Conservation (phyloP, 2,888 invertebrate genomes). For the Amblyteles armatorius region DNA sequence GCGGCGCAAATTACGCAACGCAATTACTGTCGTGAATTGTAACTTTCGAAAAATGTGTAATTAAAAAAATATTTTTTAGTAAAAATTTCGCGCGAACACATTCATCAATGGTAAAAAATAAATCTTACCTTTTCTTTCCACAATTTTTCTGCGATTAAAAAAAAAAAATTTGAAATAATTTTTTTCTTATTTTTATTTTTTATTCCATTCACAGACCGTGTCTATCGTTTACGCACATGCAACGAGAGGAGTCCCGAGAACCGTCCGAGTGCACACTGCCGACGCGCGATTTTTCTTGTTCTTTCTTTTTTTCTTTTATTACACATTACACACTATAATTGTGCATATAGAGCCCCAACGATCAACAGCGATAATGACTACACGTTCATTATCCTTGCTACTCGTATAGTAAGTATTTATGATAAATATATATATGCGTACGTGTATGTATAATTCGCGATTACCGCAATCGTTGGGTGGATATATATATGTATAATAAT, state of each 20-base stretch:
- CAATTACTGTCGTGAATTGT: neutral
- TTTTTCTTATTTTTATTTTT: constrained; percentile 3
- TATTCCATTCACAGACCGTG: neutral
- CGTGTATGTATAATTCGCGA: constrained; percentile 68
- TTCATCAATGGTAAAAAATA: neutral
- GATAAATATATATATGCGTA: constrained; percentile 70
- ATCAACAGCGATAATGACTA: constrained; percentile 63
- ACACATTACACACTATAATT: constrained; percentile 64
- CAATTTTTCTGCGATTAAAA: neutral
- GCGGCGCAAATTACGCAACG: neutral
- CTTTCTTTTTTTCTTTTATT: constrained; percentile 55
- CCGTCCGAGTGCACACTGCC: constrained; percentile 50
- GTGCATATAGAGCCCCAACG: constrained; percentile 51
- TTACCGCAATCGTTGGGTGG: constrained; percentile 53
- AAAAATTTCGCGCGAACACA: neutral
- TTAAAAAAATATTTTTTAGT: neutral
- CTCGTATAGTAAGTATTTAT: constrained; percentile 58
- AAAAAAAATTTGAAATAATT: neutral
- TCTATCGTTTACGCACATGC: neutral
- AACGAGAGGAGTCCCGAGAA: constrained; percentile 44
- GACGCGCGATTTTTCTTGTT: constrained; percentile 52
- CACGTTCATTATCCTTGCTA: constrained; percentile 61
- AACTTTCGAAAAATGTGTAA: neutral
- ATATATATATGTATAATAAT: constrained; percentile 58
- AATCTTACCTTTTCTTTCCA: neutral